A percentile compares a stretch with the other conserved stretches of the same genome.
Evolutionary conservation across 2,113 vertebrate genomes (phyloP).

Genomic region (Madoqua kirkii): DNA sequence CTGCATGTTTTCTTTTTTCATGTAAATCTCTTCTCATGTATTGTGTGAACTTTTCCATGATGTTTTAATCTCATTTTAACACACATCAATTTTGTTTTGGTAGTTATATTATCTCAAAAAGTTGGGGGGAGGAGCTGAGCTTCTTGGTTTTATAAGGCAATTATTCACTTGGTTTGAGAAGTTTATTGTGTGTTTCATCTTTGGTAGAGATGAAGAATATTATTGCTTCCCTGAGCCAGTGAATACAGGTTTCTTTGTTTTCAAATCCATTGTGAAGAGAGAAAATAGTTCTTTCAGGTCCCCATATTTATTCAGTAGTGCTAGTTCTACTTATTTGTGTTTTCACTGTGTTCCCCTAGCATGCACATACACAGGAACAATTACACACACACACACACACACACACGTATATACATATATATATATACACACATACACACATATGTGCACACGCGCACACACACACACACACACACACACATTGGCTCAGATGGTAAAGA

Average conservation of each 20-base stretch:
- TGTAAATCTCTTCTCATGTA: background rate
- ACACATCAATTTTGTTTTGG: background rate
- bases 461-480: background rate
- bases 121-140: background rate
- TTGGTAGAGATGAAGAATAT: background rate
- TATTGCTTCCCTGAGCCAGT: background rate
- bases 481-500: background rate
- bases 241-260: background rate
- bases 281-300: background rate
- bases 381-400: too few relatives aligned
- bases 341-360: background rate
- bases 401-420: background rate
- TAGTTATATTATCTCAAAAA: background rate
- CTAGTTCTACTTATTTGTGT: background rate
- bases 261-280: background rate
- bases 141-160: background rate
- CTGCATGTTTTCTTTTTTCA: background rate
- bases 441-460: fast-evolving
- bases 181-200: background rate
- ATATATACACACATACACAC: fast-evolving
- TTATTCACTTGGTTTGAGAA: background rate
- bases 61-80: background rate
- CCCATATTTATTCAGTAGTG: background rate
- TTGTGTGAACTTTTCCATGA: background rate
- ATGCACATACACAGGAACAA: background rate